A percentile compares a stretch with the other conserved stretches of the same genome.
Evolutionary conservation across 2,113 vertebrate genomes (phyloP).

Genomic region (Tauraco erythrolophus): DNA sequence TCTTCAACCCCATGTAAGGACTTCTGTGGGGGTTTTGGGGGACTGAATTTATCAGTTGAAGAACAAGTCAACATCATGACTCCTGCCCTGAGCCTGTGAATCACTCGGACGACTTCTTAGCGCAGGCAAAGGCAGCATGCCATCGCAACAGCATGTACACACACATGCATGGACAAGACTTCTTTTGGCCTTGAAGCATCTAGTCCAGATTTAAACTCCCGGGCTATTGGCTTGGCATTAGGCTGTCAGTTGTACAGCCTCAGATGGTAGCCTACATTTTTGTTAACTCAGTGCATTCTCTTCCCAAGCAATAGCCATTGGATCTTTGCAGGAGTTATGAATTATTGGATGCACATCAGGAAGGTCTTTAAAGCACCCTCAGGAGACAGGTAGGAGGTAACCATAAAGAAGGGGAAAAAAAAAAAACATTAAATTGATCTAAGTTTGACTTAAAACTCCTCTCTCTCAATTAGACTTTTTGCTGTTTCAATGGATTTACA

Average conservation of each 20-base stretch:
- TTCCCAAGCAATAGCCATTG: accelerated
- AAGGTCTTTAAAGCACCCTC: neutral
- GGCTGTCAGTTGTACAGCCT: slow-evolving; percentile 15
- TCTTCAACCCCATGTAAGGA: neutral
- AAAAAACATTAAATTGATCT: neutral
- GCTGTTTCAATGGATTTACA: neutral
- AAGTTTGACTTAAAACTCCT: neutral
- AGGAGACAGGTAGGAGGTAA: neutral
- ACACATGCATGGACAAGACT: neutral
- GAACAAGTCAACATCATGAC: neutral
- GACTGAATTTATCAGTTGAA: neutral
- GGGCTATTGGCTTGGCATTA: slow-evolving; percentile 10
- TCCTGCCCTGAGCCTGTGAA: neutral
- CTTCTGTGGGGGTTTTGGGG: accelerated
- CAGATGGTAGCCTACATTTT: neutral
- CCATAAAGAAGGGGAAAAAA: neutral
- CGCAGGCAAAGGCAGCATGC: neutral
- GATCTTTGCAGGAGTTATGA: neutral
- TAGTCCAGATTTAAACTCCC: slow-evolving; percentile 19
- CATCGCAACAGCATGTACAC: neutral
- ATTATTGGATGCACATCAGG: neutral
- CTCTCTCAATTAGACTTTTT: neutral
- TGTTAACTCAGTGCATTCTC: neutral
- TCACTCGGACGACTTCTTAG: neutral
- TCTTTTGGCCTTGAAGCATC: neutral